A percentile compares a stretch with the other conserved stretches of the same genome.
These are phyloP conservation scores for Drosophila cyrtoloma DNA, from an alignment of 2,888 invertebrate species.

Conservation along the genomic window DNA sequence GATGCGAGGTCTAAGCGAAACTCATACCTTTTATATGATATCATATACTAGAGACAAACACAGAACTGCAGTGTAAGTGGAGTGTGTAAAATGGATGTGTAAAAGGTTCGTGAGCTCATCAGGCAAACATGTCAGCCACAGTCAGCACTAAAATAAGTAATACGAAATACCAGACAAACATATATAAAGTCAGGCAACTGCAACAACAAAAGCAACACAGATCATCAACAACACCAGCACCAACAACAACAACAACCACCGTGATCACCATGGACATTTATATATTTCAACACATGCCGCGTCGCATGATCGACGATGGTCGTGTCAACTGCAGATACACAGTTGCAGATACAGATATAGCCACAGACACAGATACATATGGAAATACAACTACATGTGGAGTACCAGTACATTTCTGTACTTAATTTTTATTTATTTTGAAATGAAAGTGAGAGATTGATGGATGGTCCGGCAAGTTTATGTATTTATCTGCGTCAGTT, in stretches of 20 bases:
- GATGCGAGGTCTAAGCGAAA: conserved; percentile 19
- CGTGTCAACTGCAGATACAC: conserved; percentile 50
- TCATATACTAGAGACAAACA: conserved; percentile 33
- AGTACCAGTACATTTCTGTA: conserved; percentile 52
- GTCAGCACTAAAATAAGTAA: conserved; percentile 35
- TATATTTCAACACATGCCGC: conserved; percentile 46
- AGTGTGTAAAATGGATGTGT: conserved; percentile 29
- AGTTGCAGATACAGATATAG: conserved; percentile 25
- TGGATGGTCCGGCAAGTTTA: conserved; percentile 57
- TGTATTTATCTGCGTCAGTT: conserved; percentile 40
- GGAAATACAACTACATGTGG: conserved; percentile 11
- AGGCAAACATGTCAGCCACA: conserved; percentile 43
- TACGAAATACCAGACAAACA: conserved; percentile 10
- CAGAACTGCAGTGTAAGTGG: conserved; percentile 40
- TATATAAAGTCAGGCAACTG: conserved; percentile 17
- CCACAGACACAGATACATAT: conserved; percentile 14
- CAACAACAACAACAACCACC: conserved; percentile 15
- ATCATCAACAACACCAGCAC: conserved; percentile 20
- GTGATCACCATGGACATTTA: conserved; percentile 56
- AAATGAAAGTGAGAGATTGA: conserved; percentile 76
- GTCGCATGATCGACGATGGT: conserved; percentile 51
- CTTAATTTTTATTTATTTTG: conserved; percentile 22
- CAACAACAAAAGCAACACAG: conserved; percentile 23
- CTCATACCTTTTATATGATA: conserved; percentile 40
- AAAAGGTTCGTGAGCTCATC: conserved; percentile 55